Conservation (phyloP, 2,113 vertebrate genomes). For the Aptenodytes patagonicus region DNA sequence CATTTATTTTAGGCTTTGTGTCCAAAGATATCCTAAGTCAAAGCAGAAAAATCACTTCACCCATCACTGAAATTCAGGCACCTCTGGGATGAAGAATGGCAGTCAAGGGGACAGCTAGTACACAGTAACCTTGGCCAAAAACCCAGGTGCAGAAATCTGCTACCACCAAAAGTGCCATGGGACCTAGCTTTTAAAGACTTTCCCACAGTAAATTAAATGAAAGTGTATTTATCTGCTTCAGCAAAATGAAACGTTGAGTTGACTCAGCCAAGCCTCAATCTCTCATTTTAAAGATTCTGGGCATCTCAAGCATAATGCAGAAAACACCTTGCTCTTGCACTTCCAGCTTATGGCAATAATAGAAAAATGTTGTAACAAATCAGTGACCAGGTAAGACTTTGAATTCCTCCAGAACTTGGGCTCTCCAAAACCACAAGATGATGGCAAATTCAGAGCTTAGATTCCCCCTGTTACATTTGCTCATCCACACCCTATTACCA, state of each 20-base stretch:
- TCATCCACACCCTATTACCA: background rate
- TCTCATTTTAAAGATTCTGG: background rate
- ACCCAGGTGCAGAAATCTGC: slow-evolving; percentile 52
- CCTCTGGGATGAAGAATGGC: slow-evolving; percentile 24
- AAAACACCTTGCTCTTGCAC: background rate
- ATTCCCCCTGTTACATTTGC: background rate
- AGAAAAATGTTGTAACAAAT: background rate
- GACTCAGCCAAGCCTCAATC: slow-evolving; percentile 31
- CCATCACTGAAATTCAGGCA: slow-evolving; percentile 47
- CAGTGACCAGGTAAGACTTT: background rate
- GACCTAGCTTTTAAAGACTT: slow-evolving; percentile 50
- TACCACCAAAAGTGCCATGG: slow-evolving; percentile 34
- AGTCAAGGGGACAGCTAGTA: slow-evolving; percentile 35
- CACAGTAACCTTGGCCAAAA: slow-evolving; percentile 52
- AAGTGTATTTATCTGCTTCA: slow-evolving; percentile 48
- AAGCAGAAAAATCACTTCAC: slow-evolving; percentile 38
- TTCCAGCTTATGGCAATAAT: background rate
- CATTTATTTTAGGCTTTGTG: slow-evolving; percentile 6
- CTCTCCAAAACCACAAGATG: background rate
- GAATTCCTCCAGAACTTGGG: background rate
- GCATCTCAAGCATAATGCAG: background rate
- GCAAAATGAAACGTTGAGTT: slow-evolving; percentile 42
- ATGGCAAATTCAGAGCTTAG: background rate
- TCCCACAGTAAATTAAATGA: slow-evolving; percentile 58
- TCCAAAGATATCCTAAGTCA: background rate